Base-by-base conservation (phyloP, 2,888 invertebrate species). In the Drosophila quasianomalipes region DNA sequence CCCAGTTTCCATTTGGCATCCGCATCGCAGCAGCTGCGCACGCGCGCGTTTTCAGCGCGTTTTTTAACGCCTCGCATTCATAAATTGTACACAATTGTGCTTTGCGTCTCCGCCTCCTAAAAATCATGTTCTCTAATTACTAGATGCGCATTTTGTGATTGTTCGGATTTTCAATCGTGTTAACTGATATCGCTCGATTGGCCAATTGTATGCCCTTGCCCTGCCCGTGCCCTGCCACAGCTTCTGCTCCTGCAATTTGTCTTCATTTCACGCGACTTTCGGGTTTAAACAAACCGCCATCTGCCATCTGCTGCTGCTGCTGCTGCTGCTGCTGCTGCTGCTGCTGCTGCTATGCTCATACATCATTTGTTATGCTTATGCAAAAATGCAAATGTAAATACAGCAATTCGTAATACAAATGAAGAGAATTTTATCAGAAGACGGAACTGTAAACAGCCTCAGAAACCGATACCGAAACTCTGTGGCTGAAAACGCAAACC, bases 341-440 rank as follows among this genome's bases (percentile, higher is more conserved):
- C 78, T 57, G 68, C 51, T 37, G 4, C 26, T 61, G 55, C 57
- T 16, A 22, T 16, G 35, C 65, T 33, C 63, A 65, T 57, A 53
- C 66, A 86, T 83, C 81, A 86, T 86, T 84, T 79, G 74, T 86
- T 76, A 81, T 67, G 79, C 76, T 81, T 80, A 76, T 83, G 73
- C 65, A 69, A 74, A 78, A 73, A 33, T 26, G 19, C 0, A 39
- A 52, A 44, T 30, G n/a, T 10, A 47, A 41, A 28, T 30, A n/a
- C 33, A 41, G 26, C 28, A 55, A 51, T n/a, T 55, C 55, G 37
- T 28, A 28, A 30, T 35, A 51, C 51, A 49, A 57, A 47, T 44
- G 44, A 31, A 58, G 44, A 12, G 31, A 39, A 58, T 81, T 66
- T 81, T 84, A 84, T 84, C 84, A 75, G 76, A 70, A 74, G 78